A percentile compares a stretch with the other conserved stretches of the same genome.
Evolutionary conservation across 2,113 vertebrate species (phyloP).

Genomic region (Prunella himalayana): DNA sequence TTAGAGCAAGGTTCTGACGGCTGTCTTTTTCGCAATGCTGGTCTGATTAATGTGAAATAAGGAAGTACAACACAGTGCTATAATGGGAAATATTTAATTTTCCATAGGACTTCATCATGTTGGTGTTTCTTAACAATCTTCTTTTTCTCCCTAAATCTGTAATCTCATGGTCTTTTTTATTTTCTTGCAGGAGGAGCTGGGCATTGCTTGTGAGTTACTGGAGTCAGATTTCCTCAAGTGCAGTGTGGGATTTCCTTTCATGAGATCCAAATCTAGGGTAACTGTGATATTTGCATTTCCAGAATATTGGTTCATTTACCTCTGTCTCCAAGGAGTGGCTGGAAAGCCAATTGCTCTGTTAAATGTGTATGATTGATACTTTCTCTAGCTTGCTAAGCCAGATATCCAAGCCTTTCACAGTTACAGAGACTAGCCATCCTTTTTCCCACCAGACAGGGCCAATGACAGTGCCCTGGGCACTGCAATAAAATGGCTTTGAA

Average conservation of each 20-base stretch:
- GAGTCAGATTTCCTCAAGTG: conserved; percentile 94
- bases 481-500: neutral
- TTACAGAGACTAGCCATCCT: neutral
- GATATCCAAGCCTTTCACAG: neutral
- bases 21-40: neutral
- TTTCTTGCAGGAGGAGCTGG: conserved; percentile 89
- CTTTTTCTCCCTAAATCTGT: neutral
- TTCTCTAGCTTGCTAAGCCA: neutral
- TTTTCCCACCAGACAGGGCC: neutral
- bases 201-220: conserved; percentile 91
- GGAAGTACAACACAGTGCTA: neutral
- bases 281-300: neutral
- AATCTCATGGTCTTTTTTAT: neutral
- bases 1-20: neutral
- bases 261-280: conserved; percentile 95
- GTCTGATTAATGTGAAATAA: neutral
- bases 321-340: neutral
- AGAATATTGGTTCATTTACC: neutral
- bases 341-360: neutral
- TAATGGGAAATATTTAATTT: neutral
- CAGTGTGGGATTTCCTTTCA: conserved; percentile 98
- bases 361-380: neutral
- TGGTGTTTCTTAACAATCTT: neutral
- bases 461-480: neutral
- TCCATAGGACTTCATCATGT: neutral